Percentiles rank a stretch among this genome's conserved stretches.
These are phyloP conservation scores for Asteroscopus sphinx DNA, from an alignment of 2,888 invertebrate genomes.

Conservation along the genomic window DNA sequence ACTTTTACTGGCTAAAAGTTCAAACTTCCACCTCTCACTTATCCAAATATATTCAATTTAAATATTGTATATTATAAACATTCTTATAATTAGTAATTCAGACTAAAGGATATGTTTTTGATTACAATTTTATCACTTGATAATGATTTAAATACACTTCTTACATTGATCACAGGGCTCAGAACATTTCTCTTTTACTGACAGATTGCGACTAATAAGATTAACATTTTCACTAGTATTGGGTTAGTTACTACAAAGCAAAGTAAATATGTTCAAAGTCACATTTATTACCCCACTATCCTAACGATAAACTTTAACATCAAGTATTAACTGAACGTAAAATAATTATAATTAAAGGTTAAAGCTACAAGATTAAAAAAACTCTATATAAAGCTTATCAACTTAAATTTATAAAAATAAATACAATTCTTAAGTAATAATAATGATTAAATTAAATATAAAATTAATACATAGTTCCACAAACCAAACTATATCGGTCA, in stretches of 20 bases:
- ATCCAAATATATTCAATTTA: constrained; percentile 42
- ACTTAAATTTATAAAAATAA: constrained; percentile 39
- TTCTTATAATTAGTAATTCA: constrained; percentile 74
- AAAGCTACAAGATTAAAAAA: constrained; percentile 43
- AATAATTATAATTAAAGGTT: too few relatives aligned
- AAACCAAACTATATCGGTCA: constrained; percentile 30
- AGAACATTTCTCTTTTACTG: constrained; percentile 28
- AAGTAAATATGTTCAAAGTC: constrained; percentile 75
- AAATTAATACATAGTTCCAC: constrained; percentile 18
- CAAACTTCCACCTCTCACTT: constrained; percentile 9
- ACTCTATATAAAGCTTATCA: constrained; percentile 52
- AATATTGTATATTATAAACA: constrained; percentile 59
- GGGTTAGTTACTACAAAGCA: constrained; percentile 32
- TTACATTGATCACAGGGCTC: constrained; percentile 50
- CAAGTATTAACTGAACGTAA: constrained; percentile 60
- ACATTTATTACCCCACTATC: constrained; percentile 86
- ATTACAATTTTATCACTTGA: constrained; percentile 82
- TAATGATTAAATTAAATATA: constrained; percentile 25
- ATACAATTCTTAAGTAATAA: constrained; percentile 19
- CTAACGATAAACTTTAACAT: constrained; percentile 68
- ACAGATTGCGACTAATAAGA: constrained; percentile 3
- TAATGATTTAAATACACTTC: constrained; percentile 49
- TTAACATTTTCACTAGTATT: constrained; percentile 1
- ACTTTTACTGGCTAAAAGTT: constrained; percentile 5
- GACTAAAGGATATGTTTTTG: constrained; percentile 87